Evolutionary conservation across 2,113 vertebrate genomes (phyloP), one percentile per base, ranked within the genome.

Genomic region (Siphamia tubifer): DNA sequence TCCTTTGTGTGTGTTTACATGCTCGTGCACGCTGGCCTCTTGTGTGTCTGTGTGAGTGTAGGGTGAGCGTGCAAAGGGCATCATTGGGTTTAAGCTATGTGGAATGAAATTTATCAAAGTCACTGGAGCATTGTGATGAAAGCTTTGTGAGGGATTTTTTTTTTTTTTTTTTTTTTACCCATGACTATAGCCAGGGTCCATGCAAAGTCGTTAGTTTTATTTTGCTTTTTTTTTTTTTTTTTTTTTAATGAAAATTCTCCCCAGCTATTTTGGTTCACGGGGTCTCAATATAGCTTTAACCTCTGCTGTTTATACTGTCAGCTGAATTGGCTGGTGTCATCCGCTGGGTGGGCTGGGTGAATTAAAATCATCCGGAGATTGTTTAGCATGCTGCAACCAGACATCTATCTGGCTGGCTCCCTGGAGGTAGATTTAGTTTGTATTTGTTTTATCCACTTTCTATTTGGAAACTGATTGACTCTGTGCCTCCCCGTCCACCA

Each of bases 371-470:
- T 73, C 53, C 51, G 71, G 31, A 70, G 56, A 47, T 73, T 64
- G 62, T 80, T 88, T 75, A 66, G 78, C 66, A 4, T 72, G 51
- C 74, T 43, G 68, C 79, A 61, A 57, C 65, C 53, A 6, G 36
- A 28, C 56, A 12, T 68, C 49, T 74, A 25, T 60, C 65, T n/a
- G 39, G n/a, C 42, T 4, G 20, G 19, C 58, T 63, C 81, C 73
- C 84, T 11, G 7, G 42, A 66, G 67, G 70, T 71, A 69, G 27
- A 79, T 85, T 71, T 74, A 72, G 72, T 77, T 77, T 72, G 49
- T 69, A 65, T 84, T 89, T 87, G 55, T 78, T 78, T 44, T 55
- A 77, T 85, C 71, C 53, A 72, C 39, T 82, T 84, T 76, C 51
- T 38, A 77, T 81, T 74, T 81, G 24, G 28, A 78, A 65, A 58